Percentiles rank a stretch among this genome's conserved stretches.
Conservation (phyloP, 2,113 vertebrate species). For the Electrona antarctica region DNA sequence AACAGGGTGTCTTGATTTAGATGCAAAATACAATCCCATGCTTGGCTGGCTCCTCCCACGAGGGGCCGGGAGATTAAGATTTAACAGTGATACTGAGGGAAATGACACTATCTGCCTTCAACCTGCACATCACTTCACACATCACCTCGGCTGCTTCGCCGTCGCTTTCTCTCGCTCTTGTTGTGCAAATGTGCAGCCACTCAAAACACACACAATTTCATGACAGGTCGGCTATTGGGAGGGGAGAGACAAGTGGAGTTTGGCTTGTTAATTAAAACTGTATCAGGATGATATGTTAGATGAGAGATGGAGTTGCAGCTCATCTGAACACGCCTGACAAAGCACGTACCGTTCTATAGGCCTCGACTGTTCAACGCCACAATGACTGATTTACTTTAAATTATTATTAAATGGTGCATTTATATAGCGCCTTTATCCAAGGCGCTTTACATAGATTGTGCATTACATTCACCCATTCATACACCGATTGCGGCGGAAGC, state of each 20-base stretch:
- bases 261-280: slow-evolving; percentile 51
- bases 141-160: slow-evolving; percentile 49
- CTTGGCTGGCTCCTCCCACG: slow-evolving; percentile 66
- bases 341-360: too few species aligned
- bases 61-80: slow-evolving; percentile 68
- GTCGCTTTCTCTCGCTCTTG: slow-evolving; percentile 10
- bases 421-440: too few species aligned
- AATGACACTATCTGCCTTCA: slow-evolving; percentile 58
- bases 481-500: too few species aligned
- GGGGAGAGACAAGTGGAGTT: slow-evolving; percentile 18
- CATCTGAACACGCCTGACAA: too few species aligned
- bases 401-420: too few species aligned
- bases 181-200: not conserved
- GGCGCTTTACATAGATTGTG: too few species aligned
- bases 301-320: slow-evolving; percentile 15
- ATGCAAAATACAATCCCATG: slow-evolving; percentile 69
- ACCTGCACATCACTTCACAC: slow-evolving; percentile 49
- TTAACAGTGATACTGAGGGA: slow-evolving; percentile 64
- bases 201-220: slow-evolving; percentile 1
- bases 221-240: slow-evolving; percentile 13
- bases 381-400: too few species aligned
- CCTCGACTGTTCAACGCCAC: too few species aligned
- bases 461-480: too few species aligned
- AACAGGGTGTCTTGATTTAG: slow-evolving; percentile 62
- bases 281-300: slow-evolving; percentile 34